Evolutionary conservation across 2,797 vertebrate species (phyloP).

Genomic region (Triplophysa yarkandensis): DNA sequence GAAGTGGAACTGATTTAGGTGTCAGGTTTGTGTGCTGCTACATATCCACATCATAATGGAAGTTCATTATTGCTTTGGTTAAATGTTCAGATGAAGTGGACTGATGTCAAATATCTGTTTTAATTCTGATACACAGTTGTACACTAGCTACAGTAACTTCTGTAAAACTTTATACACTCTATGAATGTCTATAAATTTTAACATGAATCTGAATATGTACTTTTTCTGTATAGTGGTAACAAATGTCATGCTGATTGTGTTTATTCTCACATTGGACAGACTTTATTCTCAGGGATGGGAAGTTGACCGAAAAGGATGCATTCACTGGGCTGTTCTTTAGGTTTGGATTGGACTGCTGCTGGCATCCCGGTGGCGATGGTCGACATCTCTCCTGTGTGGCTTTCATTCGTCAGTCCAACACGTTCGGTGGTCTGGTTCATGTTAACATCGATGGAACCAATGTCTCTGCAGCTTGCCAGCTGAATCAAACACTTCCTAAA

Average conservation of each 20-base stretch:
- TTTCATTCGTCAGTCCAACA: slow-evolving; percentile 67
- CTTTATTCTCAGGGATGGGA: slow-evolving; percentile 79
- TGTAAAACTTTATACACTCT: neutral
- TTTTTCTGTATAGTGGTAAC: neutral
- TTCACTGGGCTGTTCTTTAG: slow-evolving; percentile 68
- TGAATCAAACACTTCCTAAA: slow-evolving; percentile 86
- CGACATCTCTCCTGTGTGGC: slow-evolving; percentile 77
- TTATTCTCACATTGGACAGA: slow-evolving; percentile 70
- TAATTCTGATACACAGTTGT: neutral
- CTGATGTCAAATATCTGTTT: neutral
- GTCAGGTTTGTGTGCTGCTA: no score
- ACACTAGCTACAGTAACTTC: neutral
- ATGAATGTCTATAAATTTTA: no score
- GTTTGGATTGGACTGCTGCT: slow-evolving; percentile 59
- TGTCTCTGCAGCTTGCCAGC: slow-evolving; percentile 73
- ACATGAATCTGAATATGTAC: no score
- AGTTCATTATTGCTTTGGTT: no score
- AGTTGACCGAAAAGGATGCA: slow-evolving; percentile 68
- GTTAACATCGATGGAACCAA: slow-evolving; percentile 65
- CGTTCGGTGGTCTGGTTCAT: slow-evolving; percentile 72
- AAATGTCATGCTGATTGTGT: neutral
- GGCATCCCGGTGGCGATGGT: slow-evolving; percentile 71
- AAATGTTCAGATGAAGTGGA: no score
- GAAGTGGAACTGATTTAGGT: no score
- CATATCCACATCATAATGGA: no score